Percentiles rank a stretch among this genome's conserved stretches.
phyloP scores from a whole-genome alignment of 53 echinoderm and acorn worm genomes.

The Hippasteria phrygiana region DNA sequence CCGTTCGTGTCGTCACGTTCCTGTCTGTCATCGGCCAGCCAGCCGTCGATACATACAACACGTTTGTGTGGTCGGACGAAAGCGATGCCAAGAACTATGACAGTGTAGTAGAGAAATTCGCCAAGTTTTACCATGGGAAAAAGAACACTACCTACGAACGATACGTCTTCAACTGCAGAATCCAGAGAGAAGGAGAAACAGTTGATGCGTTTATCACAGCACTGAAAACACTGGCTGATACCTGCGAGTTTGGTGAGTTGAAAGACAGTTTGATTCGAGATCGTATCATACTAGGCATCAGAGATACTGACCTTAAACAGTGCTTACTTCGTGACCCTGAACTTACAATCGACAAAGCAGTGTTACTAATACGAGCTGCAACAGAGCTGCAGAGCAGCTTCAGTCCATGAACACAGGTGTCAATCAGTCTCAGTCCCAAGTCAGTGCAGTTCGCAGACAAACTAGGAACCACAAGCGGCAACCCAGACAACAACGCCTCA shows the following conservation, averaged over 20 bases:
- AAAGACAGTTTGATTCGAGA: conserved; percentile 51
- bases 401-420: no score
- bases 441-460: no score
- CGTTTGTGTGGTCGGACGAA: conserved; percentile 51
- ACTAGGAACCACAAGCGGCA: no score
- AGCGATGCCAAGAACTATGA: conserved; percentile 49
- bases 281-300: conserved; percentile 59
- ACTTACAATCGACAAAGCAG: no score
- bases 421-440: no score
- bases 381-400: no score
- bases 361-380: no score
- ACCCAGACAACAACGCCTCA: no score
- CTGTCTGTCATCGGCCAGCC: conserved; percentile 65
- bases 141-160: conserved; percentile 72
- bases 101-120: conserved; percentile 64
- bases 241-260: conserved; percentile 61
- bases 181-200: conserved; percentile 63
- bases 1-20: conserved; percentile 53
- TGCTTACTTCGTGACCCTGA: no score
- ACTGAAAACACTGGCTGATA: conserved; percentile 45
- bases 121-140: conserved; percentile 56
- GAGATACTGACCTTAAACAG: not conserved
- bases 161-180: conserved; percentile 69
- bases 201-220: conserved; percentile 64
- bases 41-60: conserved; percentile 70